Percentiles rank a stretch among this genome's conserved stretches.
Conservation (phyloP, 2,113 vertebrate genomes). For the Cariama cristata region DNA sequence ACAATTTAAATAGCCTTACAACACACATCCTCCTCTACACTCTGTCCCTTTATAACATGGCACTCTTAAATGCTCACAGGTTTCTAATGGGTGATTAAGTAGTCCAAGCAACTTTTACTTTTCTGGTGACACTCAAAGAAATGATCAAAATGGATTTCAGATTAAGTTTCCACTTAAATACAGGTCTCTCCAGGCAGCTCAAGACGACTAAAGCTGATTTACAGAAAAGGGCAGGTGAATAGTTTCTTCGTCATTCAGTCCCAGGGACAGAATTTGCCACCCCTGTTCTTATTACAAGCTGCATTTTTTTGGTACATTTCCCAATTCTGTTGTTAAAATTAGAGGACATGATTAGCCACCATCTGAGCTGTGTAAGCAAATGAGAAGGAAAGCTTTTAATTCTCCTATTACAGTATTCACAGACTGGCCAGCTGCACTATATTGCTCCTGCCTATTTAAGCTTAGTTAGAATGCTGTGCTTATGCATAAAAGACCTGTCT, state of each 20-base stretch:
- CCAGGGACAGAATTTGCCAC: not conserved
- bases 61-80: not conserved
- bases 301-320: slow-evolving; percentile 41
- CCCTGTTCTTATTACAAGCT: not conserved
- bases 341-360: slow-evolving; percentile 51
- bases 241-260: not conserved
- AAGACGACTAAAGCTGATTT: not conserved
- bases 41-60: not conserved
- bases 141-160: slow-evolving; percentile 21
- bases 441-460: slow-evolving; percentile 18
- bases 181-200: not conserved
- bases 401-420: not conserved
- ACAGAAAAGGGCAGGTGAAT: slow-evolving; percentile 1
- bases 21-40: not conserved
- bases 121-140: slow-evolving; percentile 49
- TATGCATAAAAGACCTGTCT: not conserved
- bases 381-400: slow-evolving; percentile 48
- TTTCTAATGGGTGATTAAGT: slow-evolving; percentile 54
- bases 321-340: slow-evolving; percentile 49
- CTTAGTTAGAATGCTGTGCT: not conserved
- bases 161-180: slow-evolving; percentile 43
- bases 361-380: slow-evolving; percentile 12
- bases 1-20: not conserved
- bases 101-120: slow-evolving; percentile 44
- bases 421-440: slow-evolving; percentile 18